A percentile compares a stretch with the other conserved stretches of the same genome.
Conservation (phyloP, 2,113 vertebrate genomes). For the Anoura caudifer region DNA sequence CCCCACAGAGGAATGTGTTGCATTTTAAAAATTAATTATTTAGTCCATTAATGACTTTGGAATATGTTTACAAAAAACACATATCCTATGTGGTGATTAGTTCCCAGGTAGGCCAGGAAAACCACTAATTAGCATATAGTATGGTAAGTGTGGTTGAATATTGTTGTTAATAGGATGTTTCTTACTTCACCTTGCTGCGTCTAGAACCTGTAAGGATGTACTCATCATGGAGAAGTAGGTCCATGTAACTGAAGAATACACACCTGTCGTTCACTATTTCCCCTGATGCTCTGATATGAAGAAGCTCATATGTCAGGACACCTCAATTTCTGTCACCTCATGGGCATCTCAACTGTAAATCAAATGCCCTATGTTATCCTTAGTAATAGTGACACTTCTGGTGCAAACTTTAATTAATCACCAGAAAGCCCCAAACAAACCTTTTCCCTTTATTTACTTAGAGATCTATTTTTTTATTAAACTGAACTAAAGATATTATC, state of each 20-base stretch:
- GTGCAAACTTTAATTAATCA: not conserved
- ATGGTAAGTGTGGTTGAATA: not conserved
- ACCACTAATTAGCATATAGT: not conserved
- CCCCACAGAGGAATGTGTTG: not conserved
- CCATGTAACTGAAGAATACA: too few species aligned
- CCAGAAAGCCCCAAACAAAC: not conserved
- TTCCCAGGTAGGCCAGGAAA: not conserved
- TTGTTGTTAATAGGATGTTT: not conserved
- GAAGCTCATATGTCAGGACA: not conserved
- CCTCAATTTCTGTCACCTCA: not conserved
- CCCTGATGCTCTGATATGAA: not conserved
- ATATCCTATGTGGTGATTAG: not conserved
- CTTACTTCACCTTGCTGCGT: not conserved
- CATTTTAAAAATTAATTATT: not conserved
- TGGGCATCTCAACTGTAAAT: fast-evolving
- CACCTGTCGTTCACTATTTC: not conserved
- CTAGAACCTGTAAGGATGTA: not conserved
- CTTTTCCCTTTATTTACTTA: not conserved
- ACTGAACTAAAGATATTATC: not conserved
- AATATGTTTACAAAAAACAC: not conserved
- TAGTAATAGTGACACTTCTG: not conserved
- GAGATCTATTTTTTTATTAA: not conserved
- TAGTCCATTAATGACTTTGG: not conserved
- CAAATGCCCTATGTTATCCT: not conserved
- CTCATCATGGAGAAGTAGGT: too few species aligned